Evolutionary conservation across 2,113 vertebrate genomes (phyloP).

Genomic region (Trogon surrucura): DNA sequence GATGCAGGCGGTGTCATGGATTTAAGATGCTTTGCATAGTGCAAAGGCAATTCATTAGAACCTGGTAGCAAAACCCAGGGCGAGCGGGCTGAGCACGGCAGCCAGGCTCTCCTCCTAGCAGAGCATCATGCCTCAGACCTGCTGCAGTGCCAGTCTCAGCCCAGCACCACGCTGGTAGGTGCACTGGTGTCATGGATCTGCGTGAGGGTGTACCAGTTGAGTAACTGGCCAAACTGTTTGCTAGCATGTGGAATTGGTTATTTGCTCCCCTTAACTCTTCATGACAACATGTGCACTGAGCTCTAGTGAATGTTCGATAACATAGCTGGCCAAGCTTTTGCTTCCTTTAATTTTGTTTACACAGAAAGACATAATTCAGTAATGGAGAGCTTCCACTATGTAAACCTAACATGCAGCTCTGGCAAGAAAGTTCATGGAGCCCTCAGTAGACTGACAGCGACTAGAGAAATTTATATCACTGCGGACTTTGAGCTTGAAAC

Average conservation of each 20-base stretch:
- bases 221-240: not conserved
- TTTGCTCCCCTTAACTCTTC: not conserved
- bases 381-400: slow-evolving; percentile 92
- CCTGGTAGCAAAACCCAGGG: not conserved
- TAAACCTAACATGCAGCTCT: slow-evolving; percentile 90
- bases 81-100: not conserved
- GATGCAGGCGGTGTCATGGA: not conserved
- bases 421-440: slow-evolving; percentile 80
- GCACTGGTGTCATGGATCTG: not conserved
- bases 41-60: not conserved
- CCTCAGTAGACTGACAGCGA: slow-evolving; percentile 79
- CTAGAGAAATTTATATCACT: slow-evolving; percentile 87
- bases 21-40: not conserved
- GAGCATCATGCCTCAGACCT: not conserved
- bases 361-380: slow-evolving; percentile 88
- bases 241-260: slow-evolving; percentile 22
- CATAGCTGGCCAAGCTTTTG: slow-evolving; percentile 67
- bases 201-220: not conserved
- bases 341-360: slow-evolving; percentile 78
- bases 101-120: not conserved
- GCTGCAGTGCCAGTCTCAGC: not conserved
- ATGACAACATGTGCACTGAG: not conserved
- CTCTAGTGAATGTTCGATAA: slow-evolving; percentile 6
- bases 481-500: slow-evolving; percentile 94
- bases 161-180: not conserved